Evolutionary conservation across 1,140 invertebrate genomes (phyloP).

Genomic region (Cydia pomonella): DNA sequence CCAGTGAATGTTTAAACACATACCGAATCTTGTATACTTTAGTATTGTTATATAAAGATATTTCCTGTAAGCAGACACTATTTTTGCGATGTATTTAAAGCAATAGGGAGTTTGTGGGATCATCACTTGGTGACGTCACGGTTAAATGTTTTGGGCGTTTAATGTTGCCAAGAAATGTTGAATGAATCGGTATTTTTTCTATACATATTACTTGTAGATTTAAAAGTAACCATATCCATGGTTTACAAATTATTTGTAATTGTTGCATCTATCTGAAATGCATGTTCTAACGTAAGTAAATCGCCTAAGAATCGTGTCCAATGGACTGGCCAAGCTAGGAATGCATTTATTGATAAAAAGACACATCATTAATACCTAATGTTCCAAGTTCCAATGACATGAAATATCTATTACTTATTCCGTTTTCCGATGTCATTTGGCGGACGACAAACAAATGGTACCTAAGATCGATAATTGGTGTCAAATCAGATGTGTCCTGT

Average conservation of each 20-base stretch:
- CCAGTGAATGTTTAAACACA: slow-evolving; percentile 36
- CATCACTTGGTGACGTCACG: background rate
- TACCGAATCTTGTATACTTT: slow-evolving; percentile 2
- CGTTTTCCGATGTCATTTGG: background rate
- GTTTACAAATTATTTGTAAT: slow-evolving; percentile 30
- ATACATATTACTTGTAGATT: slow-evolving; percentile 24
- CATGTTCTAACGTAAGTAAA: background rate
- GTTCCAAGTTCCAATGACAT: background rate
- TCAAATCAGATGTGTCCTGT: background rate
- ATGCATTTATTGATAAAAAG: background rate
- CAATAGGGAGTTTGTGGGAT: background rate
- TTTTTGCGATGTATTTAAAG: background rate
- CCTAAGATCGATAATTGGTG: background rate
- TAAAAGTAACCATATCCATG: slow-evolving; percentile 29
- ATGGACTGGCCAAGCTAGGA: background rate
- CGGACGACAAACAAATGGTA: background rate
- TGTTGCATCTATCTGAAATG: slow-evolving; percentile 26
- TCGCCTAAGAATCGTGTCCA: background rate
- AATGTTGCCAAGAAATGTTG: slow-evolving; percentile 12
- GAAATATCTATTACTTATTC: slow-evolving; percentile 9
- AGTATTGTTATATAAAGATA: background rate
- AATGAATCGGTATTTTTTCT: slow-evolving; percentile 15
- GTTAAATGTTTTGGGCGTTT: slow-evolving; percentile 4
- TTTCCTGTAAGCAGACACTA: slow-evolving; percentile 24
- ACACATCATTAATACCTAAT: background rate